Base-by-base conservation (phyloP, 2,888 invertebrate species). In the Lycophotia porphyrea region DNA sequence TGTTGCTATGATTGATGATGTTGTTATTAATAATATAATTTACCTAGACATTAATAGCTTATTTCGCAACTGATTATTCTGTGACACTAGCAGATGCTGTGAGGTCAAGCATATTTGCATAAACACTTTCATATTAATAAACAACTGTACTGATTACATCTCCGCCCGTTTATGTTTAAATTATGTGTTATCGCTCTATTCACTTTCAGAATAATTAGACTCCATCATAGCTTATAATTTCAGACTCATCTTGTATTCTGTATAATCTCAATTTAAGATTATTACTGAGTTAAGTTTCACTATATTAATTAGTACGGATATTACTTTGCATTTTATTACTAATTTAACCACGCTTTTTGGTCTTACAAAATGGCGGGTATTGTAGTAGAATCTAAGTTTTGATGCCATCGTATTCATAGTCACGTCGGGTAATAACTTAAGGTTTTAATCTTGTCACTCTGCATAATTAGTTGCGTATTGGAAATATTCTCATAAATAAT, bases 1-100 rank as follows among this genome's bases (percentile, higher is more conserved):
- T 80, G 79, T 34, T 42, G 74, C 75, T 70, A 77, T 89, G 84
- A 88, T 87, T 84, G 78, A 84, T 85, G 84, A 80, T 78, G 71
- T 75, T 64, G 78, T 82, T 82, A 76, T 78, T 80, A 86, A 71
- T 84, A 82, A 69, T 80, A 86, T 76, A 75, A 88, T 80, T 76
- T 78, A 74, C 60, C 71, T 76, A 73, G 75, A 81, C 78, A 76
- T 83, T 87, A 87, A 81, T 78, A 83, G 75, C 83, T 72, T 85
- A 78, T 85, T 77, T 83, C 66, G 74, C 79, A 85, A 87, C 74
- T 74, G 73, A 84, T 88, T 80, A 82, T 77, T 78, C 66, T 39
- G 69, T 49, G 80, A 76, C 71, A 84, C 66, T 84, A 72, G 73
- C 52, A 49, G 61, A 31, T 31, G 67, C 27, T 72, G 34, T 88